phyloP scores from a whole-genome alignment of 1,140 invertebrate species.

The Zaprionus gabonicus region DNA sequence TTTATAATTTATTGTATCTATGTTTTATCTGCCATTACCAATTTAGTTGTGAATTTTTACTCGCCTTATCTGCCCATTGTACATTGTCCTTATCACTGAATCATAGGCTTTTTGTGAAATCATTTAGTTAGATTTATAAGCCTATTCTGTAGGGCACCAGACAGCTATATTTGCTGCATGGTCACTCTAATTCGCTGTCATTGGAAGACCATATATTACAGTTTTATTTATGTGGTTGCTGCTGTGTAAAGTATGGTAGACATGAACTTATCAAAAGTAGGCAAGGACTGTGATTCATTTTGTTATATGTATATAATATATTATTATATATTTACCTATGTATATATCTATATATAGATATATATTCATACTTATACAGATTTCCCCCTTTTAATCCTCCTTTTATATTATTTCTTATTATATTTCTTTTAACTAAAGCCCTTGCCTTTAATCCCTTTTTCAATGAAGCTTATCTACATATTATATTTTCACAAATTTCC shows the following conservation, averaged over 20 bases:
- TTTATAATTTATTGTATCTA: not conserved
- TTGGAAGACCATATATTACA: not conserved
- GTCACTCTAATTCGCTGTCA: constrained; percentile 2
- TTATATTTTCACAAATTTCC: not conserved
- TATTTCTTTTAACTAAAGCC: too few relatives aligned
- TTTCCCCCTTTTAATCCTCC: too few relatives aligned
- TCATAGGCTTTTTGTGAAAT: not conserved
- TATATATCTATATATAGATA: not conserved
- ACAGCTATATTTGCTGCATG: not conserved
- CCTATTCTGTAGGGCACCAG: not conserved
- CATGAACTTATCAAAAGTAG: not conserved
- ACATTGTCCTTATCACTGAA: not conserved
- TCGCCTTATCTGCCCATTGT: not conserved
- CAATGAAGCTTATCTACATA: too few relatives aligned
- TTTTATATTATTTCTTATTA: too few relatives aligned
- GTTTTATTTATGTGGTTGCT: not conserved
- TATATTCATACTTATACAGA: not conserved
- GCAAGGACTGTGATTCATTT: not conserved
- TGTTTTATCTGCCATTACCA: not conserved
- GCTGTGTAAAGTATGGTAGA: not conserved
- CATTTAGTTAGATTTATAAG: constrained; percentile 1
- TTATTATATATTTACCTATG: too few relatives aligned
- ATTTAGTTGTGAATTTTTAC: not conserved
- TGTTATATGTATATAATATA: not conserved
- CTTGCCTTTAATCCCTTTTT: too few relatives aligned